These are phyloP conservation scores for Leptatherina wallacei DNA, from an alignment of 2,797 vertebrate genomes.

Conservation along the genomic window DNA sequence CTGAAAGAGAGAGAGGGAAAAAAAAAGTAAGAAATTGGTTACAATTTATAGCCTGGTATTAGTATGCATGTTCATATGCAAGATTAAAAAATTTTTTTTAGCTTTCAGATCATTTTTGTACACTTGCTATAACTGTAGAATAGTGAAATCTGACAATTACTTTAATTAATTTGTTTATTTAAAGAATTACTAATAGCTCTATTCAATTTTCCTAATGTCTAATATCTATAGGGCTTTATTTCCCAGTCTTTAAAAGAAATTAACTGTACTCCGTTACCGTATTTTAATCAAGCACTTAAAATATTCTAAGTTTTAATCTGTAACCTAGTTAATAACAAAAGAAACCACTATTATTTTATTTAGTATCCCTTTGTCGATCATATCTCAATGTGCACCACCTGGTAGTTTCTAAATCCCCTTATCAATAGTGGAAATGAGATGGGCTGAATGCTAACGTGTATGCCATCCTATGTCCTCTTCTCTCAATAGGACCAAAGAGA, in stretches of 20 bases:
- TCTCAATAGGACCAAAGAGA: conserved; percentile 82
- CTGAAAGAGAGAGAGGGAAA: no score
- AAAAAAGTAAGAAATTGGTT: no score
- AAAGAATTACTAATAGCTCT: no score
- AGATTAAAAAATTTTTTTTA: no score
- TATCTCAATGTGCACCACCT: conserved; percentile 33
- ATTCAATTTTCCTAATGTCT: no score
- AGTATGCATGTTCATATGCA: no score
- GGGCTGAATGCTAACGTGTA: conserved; percentile 68
- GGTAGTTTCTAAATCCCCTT: conserved; percentile 52
- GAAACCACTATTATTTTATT: background rate
- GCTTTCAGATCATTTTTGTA: background rate
- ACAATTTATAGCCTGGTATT: no score
- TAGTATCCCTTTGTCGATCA: background rate
- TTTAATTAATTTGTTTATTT: no score
- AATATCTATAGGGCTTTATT: no score
- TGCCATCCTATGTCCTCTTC: conserved; percentile 73
- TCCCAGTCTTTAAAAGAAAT: no score
- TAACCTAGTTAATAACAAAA: background rate
- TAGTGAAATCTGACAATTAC: background rate
- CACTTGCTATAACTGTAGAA: background rate
- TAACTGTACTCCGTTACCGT: no score
- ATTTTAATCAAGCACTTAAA: background rate
- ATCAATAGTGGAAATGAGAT: conserved; percentile 45
- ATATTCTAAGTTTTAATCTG: background rate